Evolutionary conservation across 2,888 invertebrate species (phyloP), one percentile per base, ranked within the genome.

Genomic region (Trachelus troglodyta): DNA sequence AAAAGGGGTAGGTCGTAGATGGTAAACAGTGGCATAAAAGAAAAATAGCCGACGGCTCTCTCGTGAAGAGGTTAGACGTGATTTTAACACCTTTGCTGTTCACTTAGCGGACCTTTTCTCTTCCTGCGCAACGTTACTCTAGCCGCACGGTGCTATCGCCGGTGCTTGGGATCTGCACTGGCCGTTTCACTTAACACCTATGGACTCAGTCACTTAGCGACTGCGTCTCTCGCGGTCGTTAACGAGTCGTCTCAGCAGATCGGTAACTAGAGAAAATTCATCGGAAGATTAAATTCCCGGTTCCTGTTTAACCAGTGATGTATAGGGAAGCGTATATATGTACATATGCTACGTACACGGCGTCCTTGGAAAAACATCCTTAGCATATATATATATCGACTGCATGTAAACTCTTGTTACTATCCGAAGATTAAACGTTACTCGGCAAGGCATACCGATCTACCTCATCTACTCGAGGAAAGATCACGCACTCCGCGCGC

Each of bases 211-310:
- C 77, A 80, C 81, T 84, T 84, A 81, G 76, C 84, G 76, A 73
- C 77, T 75, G 74, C 71, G 73, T 74, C 73, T 69, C 75, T 69
- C 12, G 74, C 69, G 73, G 79, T 73, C 80, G 82, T 79, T 82
- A 82, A 82, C 80, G 73, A 82, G 81, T 79, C 79, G 82, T 82
- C 82, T 78, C 82, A 78, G 82, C 75, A 69, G 30, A 71, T 71
- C 71, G 30, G 30, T 31, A 34, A 71, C 23, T 4, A 56, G 56
- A 56, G 56, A 56, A 56, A 56, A 23, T 23, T 6, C 6, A 23
- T 1, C 23, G 1, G 0, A 23, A 9, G 23, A 23, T 23, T 0
- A 6, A 23, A 56, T 23, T 56, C 56, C 56, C 9, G 56, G 23
- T 56, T 56, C 56, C 56, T 23, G 23, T 9, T 56, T 9, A 23